These are phyloP conservation scores for Pseudochromis fuscus DNA, from an alignment of 2,797 vertebrate genomes.

Conservation along the genomic window DNA sequence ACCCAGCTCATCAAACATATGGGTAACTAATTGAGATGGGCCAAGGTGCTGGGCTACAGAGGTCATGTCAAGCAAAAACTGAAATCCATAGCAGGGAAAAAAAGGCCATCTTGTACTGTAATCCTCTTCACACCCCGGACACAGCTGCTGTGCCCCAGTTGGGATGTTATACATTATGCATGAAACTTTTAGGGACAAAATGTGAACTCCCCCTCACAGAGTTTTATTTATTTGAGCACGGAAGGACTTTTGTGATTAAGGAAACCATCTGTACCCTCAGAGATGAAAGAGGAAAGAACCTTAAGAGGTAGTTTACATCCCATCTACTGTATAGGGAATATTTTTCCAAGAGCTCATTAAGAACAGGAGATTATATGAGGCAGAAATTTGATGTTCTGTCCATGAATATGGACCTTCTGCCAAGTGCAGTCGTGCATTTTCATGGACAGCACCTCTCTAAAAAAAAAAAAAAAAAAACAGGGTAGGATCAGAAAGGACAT, in stretches of 20 bases:
- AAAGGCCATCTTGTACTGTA: slow-evolving; percentile 33
- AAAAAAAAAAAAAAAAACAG: too few species aligned
- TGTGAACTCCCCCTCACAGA: slow-evolving; percentile 39
- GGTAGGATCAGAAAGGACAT: neutral
- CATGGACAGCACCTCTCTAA: slow-evolving; percentile 6
- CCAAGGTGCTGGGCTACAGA: slow-evolving; percentile 61
- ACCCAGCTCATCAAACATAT: slow-evolving; percentile 76
- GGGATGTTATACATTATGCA: slow-evolving; percentile 55
- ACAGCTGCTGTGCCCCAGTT: slow-evolving; percentile 24
- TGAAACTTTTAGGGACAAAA: slow-evolving; percentile 53
- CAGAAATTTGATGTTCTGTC: slow-evolving; percentile 23
- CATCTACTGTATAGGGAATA: slow-evolving; percentile 21
- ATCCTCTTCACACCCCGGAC: slow-evolving; percentile 37
- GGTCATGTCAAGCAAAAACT: slow-evolving; percentile 71
- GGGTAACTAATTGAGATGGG: slow-evolving; percentile 83
- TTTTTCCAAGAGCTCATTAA: slow-evolving; percentile 34
- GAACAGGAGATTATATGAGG: slow-evolving; percentile 46
- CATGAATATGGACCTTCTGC: slow-evolving; percentile 19
- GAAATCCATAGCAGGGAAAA: slow-evolving; percentile 49
- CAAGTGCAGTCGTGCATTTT: neutral
- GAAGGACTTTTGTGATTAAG: slow-evolving; percentile 66
- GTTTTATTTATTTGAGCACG: slow-evolving; percentile 55
- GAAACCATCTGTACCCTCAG: slow-evolving; percentile 45
- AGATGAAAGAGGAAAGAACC: slow-evolving; percentile 52
- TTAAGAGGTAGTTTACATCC: slow-evolving; percentile 51